Evolutionary conservation across 2,113 vertebrate genomes (phyloP).

Genomic region (Callithrix jacchus): DNA sequence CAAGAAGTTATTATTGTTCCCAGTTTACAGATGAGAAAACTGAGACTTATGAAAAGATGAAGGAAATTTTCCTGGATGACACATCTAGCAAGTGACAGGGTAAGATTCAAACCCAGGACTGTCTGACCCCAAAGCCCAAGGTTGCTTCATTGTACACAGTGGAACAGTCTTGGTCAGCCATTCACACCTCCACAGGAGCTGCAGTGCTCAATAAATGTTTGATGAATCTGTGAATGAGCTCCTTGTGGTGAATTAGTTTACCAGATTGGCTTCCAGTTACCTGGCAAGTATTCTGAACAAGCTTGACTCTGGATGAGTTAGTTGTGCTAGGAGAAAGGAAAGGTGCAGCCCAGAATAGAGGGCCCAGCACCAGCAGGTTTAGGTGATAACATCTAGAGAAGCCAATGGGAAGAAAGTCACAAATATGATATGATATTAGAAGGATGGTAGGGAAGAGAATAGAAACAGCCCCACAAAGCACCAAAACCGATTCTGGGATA

Average conservation of each 20-base stretch:
- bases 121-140: neutral
- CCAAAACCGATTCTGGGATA: neutral
- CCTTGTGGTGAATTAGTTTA: slow-evolving; percentile 61
- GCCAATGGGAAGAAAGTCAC: neutral
- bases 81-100: neutral
- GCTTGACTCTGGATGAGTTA: neutral
- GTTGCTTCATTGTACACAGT: neutral
- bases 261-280: slow-evolving; percentile 53
- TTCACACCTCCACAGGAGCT: neutral
- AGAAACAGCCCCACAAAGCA: neutral
- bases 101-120: slow-evolving; percentile 30
- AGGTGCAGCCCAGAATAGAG: neutral
- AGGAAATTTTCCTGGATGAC: neutral
- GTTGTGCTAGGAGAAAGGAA: neutral
- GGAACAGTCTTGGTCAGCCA: neutral
- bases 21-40: neutral
- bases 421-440: neutral
- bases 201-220: slow-evolving; percentile 27
- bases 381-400: neutral
- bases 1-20: neutral
- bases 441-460: neutral
- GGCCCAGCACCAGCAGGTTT: neutral
- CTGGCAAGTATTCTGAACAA: slow-evolving; percentile 16
- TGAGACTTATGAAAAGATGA: neutral
- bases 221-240: slow-evolving; percentile 20